Evolutionary conservation across 2,113 vertebrate species (phyloP).

Genomic region (Ictalurus punctatus): DNA sequence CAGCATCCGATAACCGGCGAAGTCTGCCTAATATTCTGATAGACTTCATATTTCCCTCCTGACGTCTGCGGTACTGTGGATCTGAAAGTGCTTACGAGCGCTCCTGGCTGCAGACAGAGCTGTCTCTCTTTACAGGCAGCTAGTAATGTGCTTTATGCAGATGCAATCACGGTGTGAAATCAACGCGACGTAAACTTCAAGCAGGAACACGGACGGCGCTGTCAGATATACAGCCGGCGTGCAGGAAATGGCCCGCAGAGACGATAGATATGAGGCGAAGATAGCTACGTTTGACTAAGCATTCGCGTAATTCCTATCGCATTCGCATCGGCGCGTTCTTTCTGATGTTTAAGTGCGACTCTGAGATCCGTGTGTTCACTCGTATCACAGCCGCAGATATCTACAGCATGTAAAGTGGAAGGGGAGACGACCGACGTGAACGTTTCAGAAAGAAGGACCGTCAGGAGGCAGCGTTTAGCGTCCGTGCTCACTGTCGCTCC

Average conservation of each 20-base stretch:
- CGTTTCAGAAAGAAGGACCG: too few species aligned
- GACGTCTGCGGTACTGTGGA: slow-evolving; percentile 7
- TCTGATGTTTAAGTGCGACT: not conserved
- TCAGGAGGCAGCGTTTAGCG: not conserved
- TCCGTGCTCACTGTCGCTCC: not conserved
- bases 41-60: not conserved
- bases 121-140: slow-evolving; percentile 9
- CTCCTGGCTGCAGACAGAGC: slow-evolving; percentile 2
- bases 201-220: slow-evolving; percentile 9
- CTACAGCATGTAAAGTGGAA: too few species aligned
- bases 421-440: too few species aligned
- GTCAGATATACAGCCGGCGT: slow-evolving; percentile 12
- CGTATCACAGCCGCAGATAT: not conserved
- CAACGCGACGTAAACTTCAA: slow-evolving; percentile 43
- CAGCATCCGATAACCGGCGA: not conserved
- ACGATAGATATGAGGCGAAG: not conserved
- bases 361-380: not conserved
- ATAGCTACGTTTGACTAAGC: not conserved
- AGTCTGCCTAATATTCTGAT: not conserved
- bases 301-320: not conserved
- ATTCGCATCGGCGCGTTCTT: not conserved
- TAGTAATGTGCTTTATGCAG: slow-evolving; percentile 35
- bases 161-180: slow-evolving; percentile 40
- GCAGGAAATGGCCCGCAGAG: not conserved
- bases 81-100: slow-evolving; percentile 20